Conservation (phyloP, 2,113 vertebrate species). For the Ranitomeya imitator region DNA sequence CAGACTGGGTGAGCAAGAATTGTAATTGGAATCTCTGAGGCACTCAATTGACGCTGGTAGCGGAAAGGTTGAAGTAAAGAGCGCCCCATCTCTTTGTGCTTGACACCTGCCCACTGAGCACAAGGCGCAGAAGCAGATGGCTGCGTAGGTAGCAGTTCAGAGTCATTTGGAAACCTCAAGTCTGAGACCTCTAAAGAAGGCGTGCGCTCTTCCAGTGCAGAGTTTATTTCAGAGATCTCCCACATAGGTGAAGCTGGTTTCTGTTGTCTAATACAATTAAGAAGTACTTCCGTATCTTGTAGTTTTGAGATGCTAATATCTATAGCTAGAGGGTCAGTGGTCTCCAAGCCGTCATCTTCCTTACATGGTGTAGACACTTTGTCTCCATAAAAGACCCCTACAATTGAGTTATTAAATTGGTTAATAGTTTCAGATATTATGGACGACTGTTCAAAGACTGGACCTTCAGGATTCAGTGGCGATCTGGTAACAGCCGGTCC, state of each 20-base stretch:
- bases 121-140: neutral
- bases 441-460: conserved; percentile 52
- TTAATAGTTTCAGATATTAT: conserved; percentile 47
- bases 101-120: conserved; percentile 52
- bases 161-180: conserved; percentile 20
- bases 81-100: neutral
- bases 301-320: conserved; percentile 53
- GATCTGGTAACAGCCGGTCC: conserved; percentile 58
- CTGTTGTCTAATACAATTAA: conserved; percentile 47
- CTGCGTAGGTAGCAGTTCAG: neutral
- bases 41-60: neutral
- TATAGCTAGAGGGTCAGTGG: neutral
- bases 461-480: conserved; percentile 8
- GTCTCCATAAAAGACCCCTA: neutral
- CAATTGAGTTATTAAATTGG: conserved; percentile 4
- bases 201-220: conserved; percentile 53
- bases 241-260: conserved; percentile 54
- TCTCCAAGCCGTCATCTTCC: conserved; percentile 53
- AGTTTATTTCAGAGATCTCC: conserved; percentile 65
- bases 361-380: conserved; percentile 64
- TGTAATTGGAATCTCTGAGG: fast-evolving
- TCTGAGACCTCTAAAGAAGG: conserved; percentile 60
- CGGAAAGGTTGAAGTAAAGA: neutral
- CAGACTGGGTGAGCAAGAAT: neutral
- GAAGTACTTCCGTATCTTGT: neutral